Base-by-base conservation (phyloP, 2,888 invertebrate genomes). In the Synanthedon formicaeformis region DNA sequence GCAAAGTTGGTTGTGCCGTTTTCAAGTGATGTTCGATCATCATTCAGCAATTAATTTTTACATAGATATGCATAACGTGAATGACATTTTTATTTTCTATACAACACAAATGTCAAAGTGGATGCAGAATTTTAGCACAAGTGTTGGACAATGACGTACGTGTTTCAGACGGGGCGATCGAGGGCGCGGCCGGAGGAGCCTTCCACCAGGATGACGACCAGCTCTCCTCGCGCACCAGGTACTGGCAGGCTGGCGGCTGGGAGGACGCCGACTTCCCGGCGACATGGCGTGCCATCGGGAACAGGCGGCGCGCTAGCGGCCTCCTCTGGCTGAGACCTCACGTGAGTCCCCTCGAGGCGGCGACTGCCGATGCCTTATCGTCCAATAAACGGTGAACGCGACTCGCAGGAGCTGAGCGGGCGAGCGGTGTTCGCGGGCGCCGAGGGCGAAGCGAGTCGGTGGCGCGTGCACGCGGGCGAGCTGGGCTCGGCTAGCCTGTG, bases 261-360 rank as follows among this genome's bases (percentile, higher is more conserved):
- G 91, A 90, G 69, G 92, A 92, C 75, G 78, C 88, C 0, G 90
- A 90, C 61, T 92, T 92, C 73, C 89, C 88, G 12, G 84, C 90
- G 2, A 75, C 79, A 14, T 80, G 88, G 50, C 81, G 86, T 65
- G 79, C 90, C 18, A 80, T 92, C 41, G 86, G 81, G 64, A 88
- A 84, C 74, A 89, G 86, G 74, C 90, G 89, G 62, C 85, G 89
- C 13, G 73, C 87, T n/a, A 65, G 88, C 13, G 84, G 58, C 89
- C 83, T 91, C 58, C 84, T 88, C 48, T 92, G 92, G 92, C 87
- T 89, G 86, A 77, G 92, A 59, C 92, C 92, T 12, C 91, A 91
- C 67, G 92, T 92, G 74, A 89, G 91, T 88, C 10, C 34, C 34
- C 34, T 10, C 34, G 34, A 8, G 10, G 34, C 10, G 34, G 34